Conservation (phyloP, 2,888 invertebrate genomes). For the Dynastes grantii region DNA sequence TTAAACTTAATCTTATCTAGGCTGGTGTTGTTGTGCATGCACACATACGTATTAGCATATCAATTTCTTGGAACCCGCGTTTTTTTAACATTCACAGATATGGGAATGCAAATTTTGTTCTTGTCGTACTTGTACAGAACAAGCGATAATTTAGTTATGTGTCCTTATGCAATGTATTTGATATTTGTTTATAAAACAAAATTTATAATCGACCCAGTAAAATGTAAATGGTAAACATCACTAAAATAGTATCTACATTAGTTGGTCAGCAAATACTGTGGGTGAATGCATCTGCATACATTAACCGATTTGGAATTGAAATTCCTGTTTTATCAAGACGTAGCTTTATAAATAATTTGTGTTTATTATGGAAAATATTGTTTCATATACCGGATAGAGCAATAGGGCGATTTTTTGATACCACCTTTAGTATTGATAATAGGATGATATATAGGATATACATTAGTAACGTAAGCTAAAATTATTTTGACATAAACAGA, state of each 20-base stretch:
- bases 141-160: conserved; percentile 36
- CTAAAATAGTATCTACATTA: neutral
- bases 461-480: too few species aligned
- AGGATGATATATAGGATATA: too few species aligned
- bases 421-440: too few species aligned
- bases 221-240: conserved; percentile 9
- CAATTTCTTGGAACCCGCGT: conserved; percentile 44
- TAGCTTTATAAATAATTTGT: too few species aligned
- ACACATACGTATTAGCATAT: conserved; percentile 32
- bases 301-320: too few species aligned
- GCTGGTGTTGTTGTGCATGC: conserved; percentile 33
- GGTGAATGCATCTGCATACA: too few species aligned
- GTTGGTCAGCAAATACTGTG: too few species aligned
- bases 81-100: conserved; percentile 35
- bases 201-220: conserved; percentile 9
- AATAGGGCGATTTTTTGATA: too few species aligned
- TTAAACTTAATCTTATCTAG: conserved; percentile 43
- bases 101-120: conserved; percentile 37
- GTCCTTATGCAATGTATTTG: conserved; percentile 37
- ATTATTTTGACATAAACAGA: too few species aligned
- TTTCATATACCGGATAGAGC: too few species aligned
- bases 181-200: conserved; percentile 41
- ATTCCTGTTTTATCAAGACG: too few species aligned
- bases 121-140: conserved; percentile 30
- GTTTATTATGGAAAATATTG: too few species aligned